Evolutionary conservation across 2,113 vertebrate genomes (phyloP), one percentile per base, ranked within the genome.

Genomic region (Litocranius walleri): DNA sequence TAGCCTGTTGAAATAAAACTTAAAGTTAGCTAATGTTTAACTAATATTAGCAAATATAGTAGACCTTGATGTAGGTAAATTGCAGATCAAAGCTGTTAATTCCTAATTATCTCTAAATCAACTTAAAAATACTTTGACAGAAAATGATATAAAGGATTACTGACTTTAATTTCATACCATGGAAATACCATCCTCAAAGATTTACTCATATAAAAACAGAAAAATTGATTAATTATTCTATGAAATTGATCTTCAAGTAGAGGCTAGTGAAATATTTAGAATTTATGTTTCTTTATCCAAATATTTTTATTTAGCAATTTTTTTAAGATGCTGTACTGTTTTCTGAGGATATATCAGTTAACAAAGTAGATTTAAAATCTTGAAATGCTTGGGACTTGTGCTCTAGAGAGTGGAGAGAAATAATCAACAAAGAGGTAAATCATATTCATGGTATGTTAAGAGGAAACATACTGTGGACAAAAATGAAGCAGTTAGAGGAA

Each of bases 41-140:
- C 21, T 64, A 67, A 61, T 83, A 43, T 87, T 84, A 92, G 59
- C n/a, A 81, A 50, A 36, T 40, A 27, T 25, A 64, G 8, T 64
- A 56, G 29, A 64, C 40, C 85, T 77, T 48, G 14, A 64, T 77
- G 5, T 86, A 92, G 82, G 84, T 45, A 59, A 93, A 87, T 93
- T 19, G 27, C 84, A 59, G 29, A 3, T 36, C 59, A 84, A 52
- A 71, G 19, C 30, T 82, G 14, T 78, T 96, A 95, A 94, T 85
- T 90, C n/a, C 40, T 96, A 71, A 80, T 92, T 84, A 88, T 92
- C 77, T 94, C 77, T 59, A 88, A 88, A 71, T 92, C 19, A 95
- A 57, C 33, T 59, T 94, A 83, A 77, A 77, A 85, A 56, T 74
- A 13, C 23, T 88, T 88, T 16, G 17, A 21, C 36, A 52, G 52